Percentiles rank a stretch among this genome's conserved stretches.
Conservation (phyloP, 2,113 vertebrate genomes). For the Eidolon helvum region DNA sequence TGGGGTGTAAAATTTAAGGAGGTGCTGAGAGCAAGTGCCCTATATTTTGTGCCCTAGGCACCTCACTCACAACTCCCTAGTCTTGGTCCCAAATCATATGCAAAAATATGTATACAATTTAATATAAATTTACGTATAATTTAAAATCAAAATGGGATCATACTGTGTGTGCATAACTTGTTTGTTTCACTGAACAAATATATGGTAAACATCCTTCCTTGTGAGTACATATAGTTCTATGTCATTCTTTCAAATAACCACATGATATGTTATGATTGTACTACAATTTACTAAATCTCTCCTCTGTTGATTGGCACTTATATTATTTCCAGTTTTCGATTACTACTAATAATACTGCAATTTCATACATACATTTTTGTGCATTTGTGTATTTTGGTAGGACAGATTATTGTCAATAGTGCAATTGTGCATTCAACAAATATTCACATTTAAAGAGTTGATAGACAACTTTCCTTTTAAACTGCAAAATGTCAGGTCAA, state of each 20-base stretch:
- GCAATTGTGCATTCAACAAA: background rate
- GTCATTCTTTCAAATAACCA: background rate
- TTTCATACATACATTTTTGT: background rate
- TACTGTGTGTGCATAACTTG: background rate
- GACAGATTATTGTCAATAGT: background rate
- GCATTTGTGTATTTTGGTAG: background rate
- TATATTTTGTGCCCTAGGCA: background rate
- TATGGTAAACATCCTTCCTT: background rate
- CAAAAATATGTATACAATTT: background rate
- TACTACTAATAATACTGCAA: background rate
- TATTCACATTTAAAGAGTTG: background rate
- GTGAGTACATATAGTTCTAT: background rate
- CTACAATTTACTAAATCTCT: background rate
- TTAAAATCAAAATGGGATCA: background rate
- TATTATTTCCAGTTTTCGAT: background rate
- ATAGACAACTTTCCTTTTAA: background rate
- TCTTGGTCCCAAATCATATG: background rate
- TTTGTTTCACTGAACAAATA: background rate
- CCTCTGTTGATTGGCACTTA: background rate
- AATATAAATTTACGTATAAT: background rate
- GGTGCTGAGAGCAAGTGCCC: background rate
- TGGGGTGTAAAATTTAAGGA: background rate
- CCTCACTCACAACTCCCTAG: background rate
- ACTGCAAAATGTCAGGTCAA: background rate
- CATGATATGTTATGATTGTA: background rate